Evolutionary conservation across 2,888 invertebrate species (phyloP).

Genomic region (Cosmia trapezina): DNA sequence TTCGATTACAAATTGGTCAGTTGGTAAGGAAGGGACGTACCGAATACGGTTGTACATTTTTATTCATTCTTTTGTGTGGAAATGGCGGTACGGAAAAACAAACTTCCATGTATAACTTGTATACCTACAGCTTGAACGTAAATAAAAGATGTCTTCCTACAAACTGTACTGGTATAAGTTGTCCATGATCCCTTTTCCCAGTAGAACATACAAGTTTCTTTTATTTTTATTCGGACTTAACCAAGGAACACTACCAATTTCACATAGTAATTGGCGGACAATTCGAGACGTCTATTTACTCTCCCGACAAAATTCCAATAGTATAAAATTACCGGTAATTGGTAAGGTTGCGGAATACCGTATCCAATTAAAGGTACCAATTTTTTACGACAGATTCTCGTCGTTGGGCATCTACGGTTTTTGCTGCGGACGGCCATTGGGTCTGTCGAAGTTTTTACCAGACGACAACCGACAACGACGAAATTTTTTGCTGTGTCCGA

Average conservation of each 20-base stretch:
- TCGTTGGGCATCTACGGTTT: slow-evolving; percentile 80
- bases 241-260: slow-evolving; percentile 22
- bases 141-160: slow-evolving; percentile 4
- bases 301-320: slow-evolving; percentile 48
- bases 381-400: slow-evolving; percentile 79
- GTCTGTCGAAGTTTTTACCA: slow-evolving; percentile 84
- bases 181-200: not conserved
- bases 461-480: slow-evolving; percentile 74
- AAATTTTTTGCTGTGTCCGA: slow-evolving; percentile 83
- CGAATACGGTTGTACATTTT: slow-evolving; percentile 32
- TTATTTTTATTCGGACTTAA: slow-evolving; percentile 20
- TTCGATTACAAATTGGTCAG: slow-evolving; percentile 51
- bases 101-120: not conserved
- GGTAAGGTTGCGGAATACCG: slow-evolving; percentile 78
- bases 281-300: slow-evolving; percentile 53
- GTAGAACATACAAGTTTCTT: not conserved
- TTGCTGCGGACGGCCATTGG: slow-evolving; percentile 80
- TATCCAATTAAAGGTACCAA: slow-evolving; percentile 80
- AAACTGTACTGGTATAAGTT: not conserved
- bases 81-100: slow-evolving; percentile 17
- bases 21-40: slow-evolving; percentile 22
- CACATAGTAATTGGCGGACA: slow-evolving; percentile 51
- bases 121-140: not conserved
- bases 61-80: slow-evolving; percentile 52
- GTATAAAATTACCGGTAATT: slow-evolving; percentile 65